Base-by-base conservation (phyloP, 2,888 invertebrate species). In the Siphonodentalium dalli region DNA sequence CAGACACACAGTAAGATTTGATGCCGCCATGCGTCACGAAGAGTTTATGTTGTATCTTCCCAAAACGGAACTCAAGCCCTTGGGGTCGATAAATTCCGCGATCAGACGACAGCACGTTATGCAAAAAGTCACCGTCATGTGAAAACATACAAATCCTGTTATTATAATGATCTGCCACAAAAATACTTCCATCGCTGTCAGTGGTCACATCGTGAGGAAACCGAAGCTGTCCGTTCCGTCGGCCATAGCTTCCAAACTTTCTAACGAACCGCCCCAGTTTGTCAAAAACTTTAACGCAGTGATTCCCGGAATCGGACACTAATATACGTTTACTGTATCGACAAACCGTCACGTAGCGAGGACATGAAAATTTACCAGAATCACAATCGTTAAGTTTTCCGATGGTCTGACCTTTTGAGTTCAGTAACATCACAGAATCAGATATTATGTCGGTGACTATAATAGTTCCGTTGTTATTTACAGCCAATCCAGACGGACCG, bases 131-230 rank as follows among this genome's bases (percentile, higher is more conserved):
- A 1, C 75, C 75, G 2, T 65, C 58, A 3, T 52, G 39, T 6
- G 61, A 54, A 44, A 68, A 75, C 23, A 70, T 46, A 7, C 68
- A 61, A 3, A 75, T 62, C 0, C 75, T 58, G 47, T 71, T 61
- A 68, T 84, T 84, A 60, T 83, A 84, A 81, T 84, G 83, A 55
- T 84, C 84, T 5, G 83, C 83, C 3, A 84, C 83, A 21, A 83
- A 66, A 49, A 84, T 79, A 55, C 83, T 82, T 49, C 81, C 82
- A 34, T 79, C 75, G 11, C 69, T 69, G 58, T 84, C 84, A 13
- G 82, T 77, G 28, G 83, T 82, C 18, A 84, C 72, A 7, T 84
- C 84, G 28, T 84, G 83, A 0, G 84, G 84, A 39, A 83, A 83
- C 61, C 83, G 83, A 54, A 84, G 80, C 54, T 83, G 81, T 2